These are phyloP conservation scores for Yponomeuta plumbellus DNA, from an alignment of 2,888 invertebrate genomes.

Conservation along the genomic window DNA sequence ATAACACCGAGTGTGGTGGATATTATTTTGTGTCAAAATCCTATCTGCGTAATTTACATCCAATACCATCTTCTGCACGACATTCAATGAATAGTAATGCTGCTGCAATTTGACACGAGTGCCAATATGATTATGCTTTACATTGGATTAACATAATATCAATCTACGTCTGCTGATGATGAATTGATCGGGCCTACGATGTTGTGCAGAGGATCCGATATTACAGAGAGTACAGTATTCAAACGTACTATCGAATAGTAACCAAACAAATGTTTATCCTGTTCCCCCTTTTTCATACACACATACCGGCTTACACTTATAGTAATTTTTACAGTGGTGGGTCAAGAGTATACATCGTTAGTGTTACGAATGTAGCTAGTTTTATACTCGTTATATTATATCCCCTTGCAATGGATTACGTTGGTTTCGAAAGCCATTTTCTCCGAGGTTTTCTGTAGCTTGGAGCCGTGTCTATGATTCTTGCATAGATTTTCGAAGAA, in stretches of 20 bases:
- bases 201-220: conserved; percentile 47
- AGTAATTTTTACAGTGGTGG: conserved; percentile 60
- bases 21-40: conserved; percentile 50
- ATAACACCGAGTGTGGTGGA: neutral
- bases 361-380: conserved; percentile 40
- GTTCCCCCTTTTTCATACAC: conserved; percentile 48
- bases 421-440: too few relatives aligned
- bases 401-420: too few relatives aligned
- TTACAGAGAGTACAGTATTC: conserved; percentile 57
- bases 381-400: too few relatives aligned
- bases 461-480: too few relatives aligned
- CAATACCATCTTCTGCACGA: conserved; percentile 46
- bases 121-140: neutral
- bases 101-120: neutral
- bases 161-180: neutral
- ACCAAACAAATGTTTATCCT: conserved; percentile 36
- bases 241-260: conserved; percentile 30
- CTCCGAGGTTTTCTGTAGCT: too few relatives aligned
- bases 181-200: conserved; percentile 24
- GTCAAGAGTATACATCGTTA: conserved; percentile 55
- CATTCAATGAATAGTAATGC: conserved; percentile 8
- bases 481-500: too few relatives aligned
- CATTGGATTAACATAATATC: neutral
- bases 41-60: conserved; percentile 42
- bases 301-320: conserved; percentile 51